phyloP scores from a whole-genome alignment of 1,140 invertebrate species.

The Leptopilina clavipes region DNA sequence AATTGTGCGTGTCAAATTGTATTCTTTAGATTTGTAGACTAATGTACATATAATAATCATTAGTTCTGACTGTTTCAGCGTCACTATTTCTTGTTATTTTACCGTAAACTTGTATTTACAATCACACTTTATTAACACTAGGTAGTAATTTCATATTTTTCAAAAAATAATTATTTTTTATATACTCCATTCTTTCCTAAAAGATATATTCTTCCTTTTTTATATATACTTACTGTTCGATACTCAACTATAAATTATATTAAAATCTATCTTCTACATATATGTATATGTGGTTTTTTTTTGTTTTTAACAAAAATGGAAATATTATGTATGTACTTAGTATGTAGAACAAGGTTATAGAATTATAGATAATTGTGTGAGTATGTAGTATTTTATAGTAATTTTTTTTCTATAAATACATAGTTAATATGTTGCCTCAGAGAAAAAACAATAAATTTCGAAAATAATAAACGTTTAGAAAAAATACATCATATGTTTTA shows the following conservation, averaged over 20 bases:
- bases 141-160: no score
- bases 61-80: not conserved
- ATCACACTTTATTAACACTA: not conserved
- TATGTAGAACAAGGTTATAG: slow-evolving; percentile 6
- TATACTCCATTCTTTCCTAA: not conserved
- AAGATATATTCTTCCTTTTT: not conserved
- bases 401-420: not conserved
- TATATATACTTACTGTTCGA: not conserved
- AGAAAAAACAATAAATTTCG: not conserved
- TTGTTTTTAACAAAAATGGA: not conserved
- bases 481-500: no score
- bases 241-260: not conserved
- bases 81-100: not conserved
- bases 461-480: not conserved
- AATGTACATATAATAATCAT: not conserved
- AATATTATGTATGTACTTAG: slow-evolving; percentile 3
- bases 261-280: not conserved
- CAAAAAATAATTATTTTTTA: not conserved
- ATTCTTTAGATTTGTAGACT: slow-evolving; percentile 5
- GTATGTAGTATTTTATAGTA: not conserved
- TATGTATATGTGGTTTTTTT: not conserved
- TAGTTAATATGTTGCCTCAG: not conserved
- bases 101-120: not conserved
- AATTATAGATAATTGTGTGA: not conserved
- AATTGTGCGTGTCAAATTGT: not conserved